Conservation (phyloP, 2,888 invertebrate species). For the Cosmia pyralina region DNA sequence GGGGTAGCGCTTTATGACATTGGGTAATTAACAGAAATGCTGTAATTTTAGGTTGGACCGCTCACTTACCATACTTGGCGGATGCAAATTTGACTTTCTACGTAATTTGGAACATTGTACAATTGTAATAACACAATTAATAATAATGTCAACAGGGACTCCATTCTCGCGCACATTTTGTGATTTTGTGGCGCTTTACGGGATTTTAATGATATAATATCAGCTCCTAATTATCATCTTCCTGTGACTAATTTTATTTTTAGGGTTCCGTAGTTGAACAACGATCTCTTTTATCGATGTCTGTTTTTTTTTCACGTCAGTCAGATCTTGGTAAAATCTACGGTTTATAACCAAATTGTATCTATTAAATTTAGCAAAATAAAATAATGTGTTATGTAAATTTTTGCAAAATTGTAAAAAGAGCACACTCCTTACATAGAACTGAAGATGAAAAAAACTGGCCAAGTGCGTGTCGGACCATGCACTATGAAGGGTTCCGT, state of each 20-base stretch:
- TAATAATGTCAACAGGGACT: not conserved
- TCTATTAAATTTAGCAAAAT: too few relatives aligned
- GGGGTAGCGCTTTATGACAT: too few relatives aligned
- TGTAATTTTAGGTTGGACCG: not conserved
- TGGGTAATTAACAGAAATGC: too few relatives aligned
- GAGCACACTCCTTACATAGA: too few relatives aligned
- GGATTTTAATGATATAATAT: not conserved
- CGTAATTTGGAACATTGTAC: conserved; percentile 3
- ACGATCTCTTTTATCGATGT: not conserved
- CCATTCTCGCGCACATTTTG: conserved; percentile 14
- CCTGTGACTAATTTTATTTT: conserved; percentile 17
- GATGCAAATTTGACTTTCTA: conserved; percentile 13
- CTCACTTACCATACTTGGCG: conserved; percentile 8
- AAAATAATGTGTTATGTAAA: too few relatives aligned
- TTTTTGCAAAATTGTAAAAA: too few relatives aligned
- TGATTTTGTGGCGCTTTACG: not conserved
- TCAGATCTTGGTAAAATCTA: not conserved
- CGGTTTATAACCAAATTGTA: not conserved
- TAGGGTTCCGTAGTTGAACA: conserved; percentile 7
- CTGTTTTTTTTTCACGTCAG: not conserved
- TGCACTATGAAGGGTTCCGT: too few relatives aligned
- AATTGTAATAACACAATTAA: conserved; percentile 26
- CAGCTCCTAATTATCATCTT: conserved; percentile 25
- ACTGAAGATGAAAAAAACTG: too few relatives aligned
- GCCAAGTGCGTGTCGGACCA: too few relatives aligned